Evolutionary conservation across 2,888 invertebrate genomes (phyloP).

Genomic region (Phyllotreta cruciferae): DNA sequence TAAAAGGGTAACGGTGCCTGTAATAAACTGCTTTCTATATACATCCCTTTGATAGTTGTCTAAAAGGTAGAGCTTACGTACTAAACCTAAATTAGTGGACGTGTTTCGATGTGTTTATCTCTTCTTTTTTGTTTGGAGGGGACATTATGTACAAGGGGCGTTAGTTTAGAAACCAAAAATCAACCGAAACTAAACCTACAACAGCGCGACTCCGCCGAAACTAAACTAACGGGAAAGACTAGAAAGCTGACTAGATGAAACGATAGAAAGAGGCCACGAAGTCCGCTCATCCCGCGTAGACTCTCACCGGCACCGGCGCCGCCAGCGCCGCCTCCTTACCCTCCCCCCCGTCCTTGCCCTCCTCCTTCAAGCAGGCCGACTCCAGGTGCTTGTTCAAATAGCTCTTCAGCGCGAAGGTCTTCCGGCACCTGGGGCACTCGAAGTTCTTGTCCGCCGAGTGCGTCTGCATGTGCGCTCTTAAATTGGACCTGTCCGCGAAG

Average conservation of each 20-base stretch:
- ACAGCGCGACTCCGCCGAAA: constrained; percentile 52
- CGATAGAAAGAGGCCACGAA: constrained; percentile 35
- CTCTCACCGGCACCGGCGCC: constrained; percentile 47
- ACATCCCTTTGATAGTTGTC: constrained; percentile 49
- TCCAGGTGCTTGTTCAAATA: constrained; percentile 95
- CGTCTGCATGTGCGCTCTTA: constrained; percentile 94
- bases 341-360: constrained; percentile 45
- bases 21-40: constrained; percentile 27
- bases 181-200: constrained; percentile 47
- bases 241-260: constrained; percentile 50
- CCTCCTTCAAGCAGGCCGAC: constrained; percentile 82
- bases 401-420: constrained; percentile 91
- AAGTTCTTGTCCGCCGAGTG: constrained; percentile 91
- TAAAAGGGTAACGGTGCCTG: constrained; percentile 14
- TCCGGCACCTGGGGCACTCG: constrained; percentile 86
- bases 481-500: constrained; percentile 92
- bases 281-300: constrained; percentile 51
- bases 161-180: constrained; percentile 51
- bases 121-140: constrained; percentile 47
- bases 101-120: constrained; percentile 61
- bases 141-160: constrained; percentile 57
- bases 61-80: constrained; percentile 55
- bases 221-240: constrained; percentile 47
- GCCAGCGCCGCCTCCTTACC: constrained; percentile 43
- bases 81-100: constrained; percentile 61